Evolutionary conservation across 2,888 invertebrate genomes (phyloP).

Genomic region (Pyrochroa serraticornis): DNA sequence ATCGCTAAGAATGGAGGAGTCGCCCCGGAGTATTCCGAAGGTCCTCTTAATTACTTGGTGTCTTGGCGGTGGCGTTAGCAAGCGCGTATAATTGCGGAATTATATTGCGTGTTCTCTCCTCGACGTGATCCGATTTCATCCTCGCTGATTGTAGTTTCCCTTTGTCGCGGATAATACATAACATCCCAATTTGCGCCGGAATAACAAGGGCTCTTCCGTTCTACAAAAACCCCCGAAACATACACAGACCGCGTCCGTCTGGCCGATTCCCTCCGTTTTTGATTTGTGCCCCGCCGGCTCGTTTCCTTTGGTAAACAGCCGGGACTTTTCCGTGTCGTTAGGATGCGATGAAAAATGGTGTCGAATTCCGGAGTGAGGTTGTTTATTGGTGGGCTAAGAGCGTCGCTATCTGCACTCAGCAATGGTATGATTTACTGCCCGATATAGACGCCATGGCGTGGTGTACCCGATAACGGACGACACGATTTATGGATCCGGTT

Average conservation of each 20-base stretch:
- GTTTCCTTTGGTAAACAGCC: slow-evolving; percentile 45
- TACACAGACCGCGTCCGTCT: no score
- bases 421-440: slow-evolving; percentile 55
- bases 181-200: slow-evolving; percentile 10
- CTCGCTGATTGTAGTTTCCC: slow-evolving; percentile 3
- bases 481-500: slow-evolving; percentile 46
- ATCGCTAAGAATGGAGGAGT: no score
- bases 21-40: no score
- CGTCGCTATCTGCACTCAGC: slow-evolving; percentile 53
- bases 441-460: slow-evolving; percentile 50
- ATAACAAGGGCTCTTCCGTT: slow-evolving; percentile 12
- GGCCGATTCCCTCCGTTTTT: slow-evolving; percentile 12
- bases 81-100: slow-evolving; percentile 2
- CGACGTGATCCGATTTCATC: slow-evolving; percentile 2
- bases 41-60: no score
- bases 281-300: slow-evolving; percentile 33
- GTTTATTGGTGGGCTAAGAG: slow-evolving; percentile 55
- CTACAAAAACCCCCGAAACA: slow-evolving; percentile 3
- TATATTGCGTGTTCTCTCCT: slow-evolving; percentile 1
- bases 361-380: slow-evolving; percentile 52
- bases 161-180: slow-evolving; percentile 7
- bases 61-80: not conserved
- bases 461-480: slow-evolving; percentile 42
- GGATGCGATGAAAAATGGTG: slow-evolving; percentile 52
- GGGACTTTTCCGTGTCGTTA: slow-evolving; percentile 49